Conservation (phyloP, 2,797 vertebrate species). For the Chloroceryle amazona region DNA sequence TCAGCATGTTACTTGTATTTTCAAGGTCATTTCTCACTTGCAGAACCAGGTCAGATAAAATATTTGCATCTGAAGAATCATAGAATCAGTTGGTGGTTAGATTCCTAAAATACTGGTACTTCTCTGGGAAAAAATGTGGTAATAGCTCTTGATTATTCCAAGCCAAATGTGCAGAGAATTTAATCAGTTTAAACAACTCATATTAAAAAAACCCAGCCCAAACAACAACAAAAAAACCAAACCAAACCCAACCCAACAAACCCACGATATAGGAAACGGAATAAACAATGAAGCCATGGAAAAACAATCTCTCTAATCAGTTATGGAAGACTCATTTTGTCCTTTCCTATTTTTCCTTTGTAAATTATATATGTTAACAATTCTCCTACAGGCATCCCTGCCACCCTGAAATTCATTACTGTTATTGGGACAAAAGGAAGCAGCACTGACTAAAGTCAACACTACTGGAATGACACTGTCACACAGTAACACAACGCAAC, state of each 20-base stretch:
- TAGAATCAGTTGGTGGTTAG: not conserved
- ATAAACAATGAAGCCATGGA: not conserved
- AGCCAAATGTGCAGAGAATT: not conserved
- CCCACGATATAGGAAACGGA: not conserved
- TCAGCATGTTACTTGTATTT: not conserved
- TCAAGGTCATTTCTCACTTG: conserved; percentile 36
- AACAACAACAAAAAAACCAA: too few species aligned
- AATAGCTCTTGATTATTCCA: not conserved
- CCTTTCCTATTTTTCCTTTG: not conserved
- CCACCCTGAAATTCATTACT: not conserved
- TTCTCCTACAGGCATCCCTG: not conserved
- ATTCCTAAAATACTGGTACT: not conserved
- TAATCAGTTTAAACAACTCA: not conserved
- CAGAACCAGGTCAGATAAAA: not conserved
- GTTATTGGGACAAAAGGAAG: not conserved
- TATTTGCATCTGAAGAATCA: not conserved
- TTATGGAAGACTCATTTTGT: not conserved
- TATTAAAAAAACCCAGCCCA: not conserved
- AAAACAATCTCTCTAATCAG: not conserved
- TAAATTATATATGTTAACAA: not conserved
- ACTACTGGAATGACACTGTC: not conserved
- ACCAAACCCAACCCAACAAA: too few species aligned
- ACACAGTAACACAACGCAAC: not conserved
- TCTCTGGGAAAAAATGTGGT: not conserved
- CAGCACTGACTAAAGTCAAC: not conserved